phyloP scores from a whole-genome alignment of 2,797 vertebrate genomes.

The Gallinago stenura region DNA sequence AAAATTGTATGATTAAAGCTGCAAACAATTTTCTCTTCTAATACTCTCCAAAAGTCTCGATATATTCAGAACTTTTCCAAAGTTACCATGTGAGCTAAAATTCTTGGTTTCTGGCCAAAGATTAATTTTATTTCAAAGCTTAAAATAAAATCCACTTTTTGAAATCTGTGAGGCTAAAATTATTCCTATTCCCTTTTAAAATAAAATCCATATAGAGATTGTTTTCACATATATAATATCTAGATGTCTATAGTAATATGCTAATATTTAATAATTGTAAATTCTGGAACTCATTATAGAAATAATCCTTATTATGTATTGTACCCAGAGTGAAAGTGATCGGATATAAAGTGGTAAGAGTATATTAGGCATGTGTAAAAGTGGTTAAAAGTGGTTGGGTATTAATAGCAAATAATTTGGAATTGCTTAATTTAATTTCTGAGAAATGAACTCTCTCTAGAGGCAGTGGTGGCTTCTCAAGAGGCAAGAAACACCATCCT shows the following conservation, averaged over 20 bases:
- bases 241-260: background rate
- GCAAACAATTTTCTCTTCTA: background rate
- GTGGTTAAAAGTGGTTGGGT: background rate
- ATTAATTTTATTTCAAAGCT: constrained; percentile 36
- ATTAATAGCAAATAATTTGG: background rate
- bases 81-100: background rate
- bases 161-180: constrained; percentile 23
- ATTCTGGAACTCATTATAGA: background rate
- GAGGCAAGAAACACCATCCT: background rate
- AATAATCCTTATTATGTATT: background rate
- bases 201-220: background rate
- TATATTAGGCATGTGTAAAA: background rate
- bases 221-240: constrained; percentile 1
- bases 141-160: constrained; percentile 14
- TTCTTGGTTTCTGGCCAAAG: constrained; percentile 32
- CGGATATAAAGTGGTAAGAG: background rate
- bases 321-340: background rate
- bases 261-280: background rate
- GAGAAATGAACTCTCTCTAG: background rate
- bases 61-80: background rate
- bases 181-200: constrained; percentile 5
- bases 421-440: background rate
- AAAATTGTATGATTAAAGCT: background rate
- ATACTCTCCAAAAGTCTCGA: background rate
- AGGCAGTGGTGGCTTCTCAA: background rate